Conservation (phyloP, 2,113 vertebrate species). For the Psilopogon haemacephalus region DNA sequence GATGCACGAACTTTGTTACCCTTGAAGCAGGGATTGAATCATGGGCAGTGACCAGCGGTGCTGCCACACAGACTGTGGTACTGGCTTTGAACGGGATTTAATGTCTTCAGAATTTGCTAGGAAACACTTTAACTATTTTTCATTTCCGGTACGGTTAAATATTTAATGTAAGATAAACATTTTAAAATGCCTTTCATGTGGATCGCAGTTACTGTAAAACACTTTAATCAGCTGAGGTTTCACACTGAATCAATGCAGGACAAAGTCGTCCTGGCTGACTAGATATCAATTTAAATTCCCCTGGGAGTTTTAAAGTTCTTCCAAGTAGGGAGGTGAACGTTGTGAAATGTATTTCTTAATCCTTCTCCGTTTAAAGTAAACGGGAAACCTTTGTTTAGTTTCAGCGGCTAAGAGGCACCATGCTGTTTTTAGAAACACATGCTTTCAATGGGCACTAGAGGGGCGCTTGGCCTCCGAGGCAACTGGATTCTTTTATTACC, state of each 20-base stretch:
- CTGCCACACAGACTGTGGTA: not conserved
- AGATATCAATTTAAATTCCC: not conserved
- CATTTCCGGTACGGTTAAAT: not conserved
- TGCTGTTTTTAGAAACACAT: not conserved
- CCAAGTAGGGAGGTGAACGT: not conserved
- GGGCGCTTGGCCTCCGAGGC: not conserved
- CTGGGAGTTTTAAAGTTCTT: not conserved
- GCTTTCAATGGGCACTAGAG: not conserved
- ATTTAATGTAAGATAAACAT: not conserved
- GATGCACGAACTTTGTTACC: not conserved
- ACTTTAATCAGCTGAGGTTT: not conserved
- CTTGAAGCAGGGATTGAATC: not conserved
- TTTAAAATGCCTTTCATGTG: not conserved
- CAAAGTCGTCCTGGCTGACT: not conserved
- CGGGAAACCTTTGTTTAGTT: not conserved
- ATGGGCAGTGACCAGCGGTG: accelerated
- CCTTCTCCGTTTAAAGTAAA: not conserved
- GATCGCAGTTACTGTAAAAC: not conserved
- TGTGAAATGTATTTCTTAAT: not conserved
- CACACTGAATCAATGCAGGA: not conserved
- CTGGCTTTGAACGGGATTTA: not conserved
- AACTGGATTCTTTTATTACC: not conserved
- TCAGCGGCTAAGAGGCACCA: not conserved
- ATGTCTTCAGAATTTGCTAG: not conserved
- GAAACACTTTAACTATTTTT: not conserved